Evolutionary conservation across 2,888 invertebrate species (phyloP), one percentile per base, ranked within the genome.

Genomic region (Apoda limacodes): DNA sequence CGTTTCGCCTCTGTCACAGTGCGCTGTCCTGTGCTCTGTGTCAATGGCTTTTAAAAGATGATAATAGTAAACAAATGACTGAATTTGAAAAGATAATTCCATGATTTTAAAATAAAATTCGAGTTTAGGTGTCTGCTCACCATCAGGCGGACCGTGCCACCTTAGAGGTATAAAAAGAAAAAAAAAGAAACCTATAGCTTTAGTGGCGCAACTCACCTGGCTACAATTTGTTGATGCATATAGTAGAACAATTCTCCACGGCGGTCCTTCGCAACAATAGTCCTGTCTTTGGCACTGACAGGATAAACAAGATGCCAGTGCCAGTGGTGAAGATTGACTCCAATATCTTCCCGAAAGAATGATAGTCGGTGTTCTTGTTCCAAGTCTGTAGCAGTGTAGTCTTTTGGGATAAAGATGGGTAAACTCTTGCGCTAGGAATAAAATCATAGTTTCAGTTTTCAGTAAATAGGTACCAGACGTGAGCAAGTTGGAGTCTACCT

Each of bases 241-340:
- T n/a, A n/a, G n/a, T n/a, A n/a, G n/a, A n/a, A n/a, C n/a, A n/a
- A n/a, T n/a, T n/a, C n/a, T n/a, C n/a, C n/a, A n/a, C n/a, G n/a
- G n/a, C 88, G 75, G 58, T 88, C 86, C 52, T 86, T 86, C 30
- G 60, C 52, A 9, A 83, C 83, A 32, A 84, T 82, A 22, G 51
- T 47, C 17, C 62, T 61, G 25, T 71, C 61, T 4, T 80, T 60
- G 2, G 85, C 85, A 40, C 85, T 85, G 50, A 85, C 85, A 0
- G 89, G 89, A 50, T 89, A 90, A 1, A 90, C 89, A 50, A 90
- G 74, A 68, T 90, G 90, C 90, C 90, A 90, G 51, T 90, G 90
- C 90, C 90, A 90, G 50, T 90, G 90, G 57, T 90, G 90, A 31
- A 88, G 83, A 59, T 90, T 90, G 34, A 90, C 78, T 19, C 88